A percentile compares a stretch with the other conserved stretches of the same genome.
phyloP scores from a whole-genome alignment of 2,797 vertebrate species.

The Enteromius thamalakanensis region DNA sequence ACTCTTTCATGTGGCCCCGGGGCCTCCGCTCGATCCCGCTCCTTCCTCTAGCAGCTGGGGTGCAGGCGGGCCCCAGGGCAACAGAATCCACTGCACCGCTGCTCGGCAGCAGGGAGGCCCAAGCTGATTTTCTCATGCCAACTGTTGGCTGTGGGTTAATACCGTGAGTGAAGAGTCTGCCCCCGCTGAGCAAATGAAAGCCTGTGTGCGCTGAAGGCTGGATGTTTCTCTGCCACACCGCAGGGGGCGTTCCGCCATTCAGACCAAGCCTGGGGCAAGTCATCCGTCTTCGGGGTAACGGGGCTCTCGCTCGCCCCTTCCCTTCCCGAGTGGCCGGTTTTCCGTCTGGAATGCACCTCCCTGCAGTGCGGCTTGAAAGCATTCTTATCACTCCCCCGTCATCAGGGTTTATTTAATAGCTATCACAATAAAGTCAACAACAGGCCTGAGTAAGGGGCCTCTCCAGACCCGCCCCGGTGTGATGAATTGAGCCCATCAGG shows the following conservation, averaged over 20 bases:
- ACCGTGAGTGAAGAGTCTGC: conserved; percentile 67
- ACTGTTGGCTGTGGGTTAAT: conserved; percentile 72
- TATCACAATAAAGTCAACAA: conserved; percentile 85
- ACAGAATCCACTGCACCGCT: conserved; percentile 59
- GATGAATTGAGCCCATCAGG: conserved; percentile 81
- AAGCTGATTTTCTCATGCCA: conserved; percentile 77
- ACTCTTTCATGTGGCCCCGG: conserved; percentile 68
- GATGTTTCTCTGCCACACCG: conserved; percentile 53
- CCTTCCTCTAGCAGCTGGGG: conserved; percentile 72
- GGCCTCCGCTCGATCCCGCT: conserved; percentile 65
- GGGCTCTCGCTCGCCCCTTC: conserved; percentile 47
- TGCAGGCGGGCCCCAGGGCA: conserved; percentile 69
- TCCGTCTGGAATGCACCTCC: conserved; percentile 72
- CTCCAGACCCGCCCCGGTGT: conserved; percentile 58
- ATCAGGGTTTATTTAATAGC: conserved; percentile 83
- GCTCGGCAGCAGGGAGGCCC: conserved; percentile 57
- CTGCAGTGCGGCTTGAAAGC: conserved; percentile 79
- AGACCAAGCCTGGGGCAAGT: conserved; percentile 72
- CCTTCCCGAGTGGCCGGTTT: conserved; percentile 62
- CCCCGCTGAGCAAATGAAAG: conserved; percentile 66
- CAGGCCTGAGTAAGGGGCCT: conserved; percentile 61
- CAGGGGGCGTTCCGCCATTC: conserved; percentile 66
- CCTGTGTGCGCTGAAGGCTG: conserved; percentile 61
- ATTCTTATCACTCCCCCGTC: conserved; percentile 78
- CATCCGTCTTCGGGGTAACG: conserved; percentile 73